Evolutionary conservation across 1,140 invertebrate species (phyloP).

Genomic region (Drosophila lini): DNA sequence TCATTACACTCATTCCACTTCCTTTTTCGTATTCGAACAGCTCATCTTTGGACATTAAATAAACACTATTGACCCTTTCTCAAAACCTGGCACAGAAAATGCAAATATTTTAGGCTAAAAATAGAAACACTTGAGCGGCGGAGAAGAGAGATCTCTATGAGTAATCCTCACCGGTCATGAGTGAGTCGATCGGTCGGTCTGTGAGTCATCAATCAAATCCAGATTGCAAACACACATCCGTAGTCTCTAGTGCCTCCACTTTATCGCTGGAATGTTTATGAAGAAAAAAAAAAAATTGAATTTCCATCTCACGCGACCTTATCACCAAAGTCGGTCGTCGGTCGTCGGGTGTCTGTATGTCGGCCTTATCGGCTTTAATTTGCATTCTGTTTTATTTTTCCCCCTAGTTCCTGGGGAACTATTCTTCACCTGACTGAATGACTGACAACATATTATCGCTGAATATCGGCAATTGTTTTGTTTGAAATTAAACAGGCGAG

Average conservation of each 20-base stretch:
- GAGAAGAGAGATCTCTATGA: conserved; percentile 31
- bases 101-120: not conserved
- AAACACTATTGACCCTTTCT: not conserved
- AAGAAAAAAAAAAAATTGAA: conserved; percentile 4
- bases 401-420: conserved; percentile 2
- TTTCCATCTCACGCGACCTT: conserved; percentile 27
- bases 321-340: conserved; percentile 10
- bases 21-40: not conserved
- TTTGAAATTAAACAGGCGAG: conserved; percentile 24
- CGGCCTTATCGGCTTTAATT: conserved; percentile 37
- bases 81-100: not conserved
- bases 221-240: conserved; percentile 22
- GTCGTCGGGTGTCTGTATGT: conserved; percentile 8
- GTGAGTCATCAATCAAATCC: conserved; percentile 51
- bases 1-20: too few relatives aligned
- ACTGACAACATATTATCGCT: conserved; percentile 8
- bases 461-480: conserved; percentile 16
- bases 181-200: conserved; percentile 20
- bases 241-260: conserved; percentile 7
- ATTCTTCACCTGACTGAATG: conserved; percentile 37
- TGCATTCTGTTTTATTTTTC: conserved; percentile 15
- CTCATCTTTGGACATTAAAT: not conserved
- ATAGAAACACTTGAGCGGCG: not conserved
- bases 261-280: conserved; percentile 39
- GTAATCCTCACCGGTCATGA: conserved; percentile 45